Base-by-base conservation (phyloP, 2,888 invertebrate species). In the Euproctis similis region DNA sequence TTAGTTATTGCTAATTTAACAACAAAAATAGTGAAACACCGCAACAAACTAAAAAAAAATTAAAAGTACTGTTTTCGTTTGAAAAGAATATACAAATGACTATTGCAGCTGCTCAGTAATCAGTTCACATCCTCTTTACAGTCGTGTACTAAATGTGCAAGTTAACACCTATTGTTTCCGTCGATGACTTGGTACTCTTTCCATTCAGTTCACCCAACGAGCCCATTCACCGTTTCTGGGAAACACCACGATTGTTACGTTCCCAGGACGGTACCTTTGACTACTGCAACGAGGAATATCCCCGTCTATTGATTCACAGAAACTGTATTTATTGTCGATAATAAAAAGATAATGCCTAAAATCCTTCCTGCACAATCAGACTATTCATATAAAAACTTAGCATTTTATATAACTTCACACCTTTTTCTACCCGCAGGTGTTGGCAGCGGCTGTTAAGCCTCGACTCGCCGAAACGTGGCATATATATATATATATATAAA, bases 151-250 rank as follows among this genome's bases (percentile, higher is more conserved):
- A 61, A 62, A 61, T 57, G 58, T 42, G 46, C 52, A 62, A 55
- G 68, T 71, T 70, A 70, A 54, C 63, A 62, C 62, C 66, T 60
- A 72, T 73, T 72, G 69, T 74, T 67, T 68, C 59, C 60, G 53
- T 36, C 50, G 64, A 57, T 54, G 59, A 57, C n/a, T n/a, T n/a
- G n/a, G 57, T 59, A 57, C 56, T 59, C 53, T 62, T 56, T 55
- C 55, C 57, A 64, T 67, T 64, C 64, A 58, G 49, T 44, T 52
- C 55, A 52, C 55, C 59, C 49, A 48, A 59, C 56, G 49, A 58
- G 48, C 42, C 46, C 53, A 59, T 59, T 59, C 53, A 56, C 39
- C 28, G 50, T 35, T 73, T 74, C 74, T 64, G 63, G 56, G 69
- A 75, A 74, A 42, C 42, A 51, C 52, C 43, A 34, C 65, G 51